Conservation (phyloP, 2,797 vertebrate species). For the Hoplostethus mediterraneus region DNA sequence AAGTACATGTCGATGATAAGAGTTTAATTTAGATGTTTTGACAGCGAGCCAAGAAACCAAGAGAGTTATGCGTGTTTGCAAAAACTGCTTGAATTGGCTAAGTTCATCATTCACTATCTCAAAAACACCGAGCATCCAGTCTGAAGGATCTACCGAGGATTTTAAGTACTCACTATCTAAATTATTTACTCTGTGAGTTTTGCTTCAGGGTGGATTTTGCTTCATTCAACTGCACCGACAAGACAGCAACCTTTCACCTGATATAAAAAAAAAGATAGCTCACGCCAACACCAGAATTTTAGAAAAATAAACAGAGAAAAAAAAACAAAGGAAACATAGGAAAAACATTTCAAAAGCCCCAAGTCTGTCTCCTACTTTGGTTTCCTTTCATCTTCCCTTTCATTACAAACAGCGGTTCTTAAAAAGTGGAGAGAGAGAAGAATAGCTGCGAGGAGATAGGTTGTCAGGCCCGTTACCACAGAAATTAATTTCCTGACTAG, state of each 20-base stretch:
- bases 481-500: constrained; percentile 60
- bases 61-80: neutral
- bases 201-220: neutral
- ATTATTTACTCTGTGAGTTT: neutral
- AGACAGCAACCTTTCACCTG: neutral
- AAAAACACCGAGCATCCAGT: neutral
- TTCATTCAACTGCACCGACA: neutral
- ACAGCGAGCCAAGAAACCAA: constrained; percentile 10
- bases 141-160: neutral
- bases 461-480: constrained; percentile 53
- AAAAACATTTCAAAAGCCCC: constrained; percentile 10
- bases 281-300: neutral
- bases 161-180: constrained; percentile 14
- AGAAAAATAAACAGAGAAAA: neutral
- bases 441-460: constrained; percentile 53
- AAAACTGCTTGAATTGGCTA: neutral
- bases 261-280: constrained; percentile 22
- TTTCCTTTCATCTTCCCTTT: constrained; percentile 15
- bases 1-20: neutral
- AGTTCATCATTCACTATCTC: constrained; percentile 11
- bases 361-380: constrained; percentile 23
- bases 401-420: constrained; percentile 18
- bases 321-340: constrained; percentile 26
- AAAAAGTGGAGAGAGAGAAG: neutral
- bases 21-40: constrained; percentile 14